Conservation (phyloP, 2,888 invertebrate species). For the Drosophila melanocephala region DNA sequence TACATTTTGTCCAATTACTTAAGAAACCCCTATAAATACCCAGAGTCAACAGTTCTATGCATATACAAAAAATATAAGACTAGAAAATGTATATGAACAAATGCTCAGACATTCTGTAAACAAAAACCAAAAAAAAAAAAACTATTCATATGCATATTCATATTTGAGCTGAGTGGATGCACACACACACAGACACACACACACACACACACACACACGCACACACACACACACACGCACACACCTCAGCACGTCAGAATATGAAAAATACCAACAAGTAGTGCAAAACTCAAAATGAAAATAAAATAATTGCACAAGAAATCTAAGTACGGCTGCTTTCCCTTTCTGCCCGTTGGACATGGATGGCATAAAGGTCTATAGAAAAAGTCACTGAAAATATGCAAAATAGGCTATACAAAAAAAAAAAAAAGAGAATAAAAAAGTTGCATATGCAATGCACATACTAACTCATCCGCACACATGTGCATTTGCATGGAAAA, state of each 20-base stretch:
- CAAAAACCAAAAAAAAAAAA: conserved; percentile 8
- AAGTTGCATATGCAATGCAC: conserved; percentile 58
- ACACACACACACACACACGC: no score
- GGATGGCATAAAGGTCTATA: conserved; percentile 29
- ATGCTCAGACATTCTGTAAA: conserved; percentile 19
- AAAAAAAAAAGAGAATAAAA: conserved; percentile 34
- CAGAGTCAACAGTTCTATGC: conserved; percentile 1
- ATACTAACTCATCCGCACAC: conserved; percentile 27
- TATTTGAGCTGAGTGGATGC: conserved; percentile 36
- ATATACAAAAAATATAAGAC: conserved; percentile 6
- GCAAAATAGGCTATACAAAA: conserved; percentile 65
- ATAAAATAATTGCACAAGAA: conserved; percentile 61
- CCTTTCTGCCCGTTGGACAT: conserved; percentile 47
- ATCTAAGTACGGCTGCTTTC: conserved; percentile 43
- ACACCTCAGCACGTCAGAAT: neutral
- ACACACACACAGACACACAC: conserved; percentile 16
- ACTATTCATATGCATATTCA: conserved; percentile 45
- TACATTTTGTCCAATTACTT: conserved; percentile 1
- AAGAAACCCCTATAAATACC: neutral
- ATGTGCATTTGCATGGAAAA: conserved; percentile 28
- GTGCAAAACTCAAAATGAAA: conserved; percentile 40
- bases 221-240: conserved; percentile 10
- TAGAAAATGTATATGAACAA: conserved; percentile 22
- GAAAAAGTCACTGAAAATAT: conserved; percentile 54
- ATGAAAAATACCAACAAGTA: conserved; percentile 23